phyloP scores from a whole-genome alignment of 1,140 invertebrate genomes.

The Drosophila murphyi region DNA sequence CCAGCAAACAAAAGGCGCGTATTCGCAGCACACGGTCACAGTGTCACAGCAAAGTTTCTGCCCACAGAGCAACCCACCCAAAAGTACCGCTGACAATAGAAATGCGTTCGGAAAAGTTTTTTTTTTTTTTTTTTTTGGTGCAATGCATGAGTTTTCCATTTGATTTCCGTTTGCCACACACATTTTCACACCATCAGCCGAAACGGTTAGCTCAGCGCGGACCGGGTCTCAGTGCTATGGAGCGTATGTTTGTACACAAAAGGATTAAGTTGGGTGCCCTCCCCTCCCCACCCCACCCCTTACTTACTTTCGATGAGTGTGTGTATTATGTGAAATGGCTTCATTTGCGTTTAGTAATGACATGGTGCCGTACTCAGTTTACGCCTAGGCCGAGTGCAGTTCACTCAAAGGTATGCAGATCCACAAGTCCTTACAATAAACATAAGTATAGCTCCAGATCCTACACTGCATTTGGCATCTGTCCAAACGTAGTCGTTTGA shows the following conservation, averaged over 20 bases:
- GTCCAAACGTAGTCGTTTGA: no score
- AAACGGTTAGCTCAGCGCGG: slow-evolving; percentile 16
- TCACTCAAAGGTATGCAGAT: neutral
- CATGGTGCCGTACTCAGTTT: slow-evolving; percentile 25
- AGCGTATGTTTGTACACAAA: slow-evolving; percentile 75
- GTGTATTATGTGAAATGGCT: slow-evolving; percentile 58
- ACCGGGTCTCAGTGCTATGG: slow-evolving; percentile 26
- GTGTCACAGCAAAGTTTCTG: slow-evolving; percentile 66
- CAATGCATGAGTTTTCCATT: slow-evolving; percentile 65
- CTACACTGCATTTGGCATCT: no score
- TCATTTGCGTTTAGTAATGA: slow-evolving; percentile 66
- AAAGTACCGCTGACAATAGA: slow-evolving; percentile 71
- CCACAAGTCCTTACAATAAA: neutral
- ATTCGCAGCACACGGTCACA: slow-evolving; percentile 59
- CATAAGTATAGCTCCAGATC: neutral
- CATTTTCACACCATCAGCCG: slow-evolving; percentile 50
- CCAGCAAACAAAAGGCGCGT: slow-evolving; percentile 70
- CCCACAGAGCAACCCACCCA: slow-evolving; percentile 45
- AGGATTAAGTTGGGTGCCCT: slow-evolving; percentile 66
- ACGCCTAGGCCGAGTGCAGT: slow-evolving; percentile 22
- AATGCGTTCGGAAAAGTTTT: slow-evolving; percentile 75
- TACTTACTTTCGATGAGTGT: slow-evolving; percentile 6
- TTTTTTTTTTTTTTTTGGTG: slow-evolving; percentile 54
- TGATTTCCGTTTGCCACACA: slow-evolving; percentile 74
- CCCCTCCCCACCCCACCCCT: neutral